Conservation (phyloP, 2,888 invertebrate genomes). For the Drosophila suboccidentalis region DNA sequence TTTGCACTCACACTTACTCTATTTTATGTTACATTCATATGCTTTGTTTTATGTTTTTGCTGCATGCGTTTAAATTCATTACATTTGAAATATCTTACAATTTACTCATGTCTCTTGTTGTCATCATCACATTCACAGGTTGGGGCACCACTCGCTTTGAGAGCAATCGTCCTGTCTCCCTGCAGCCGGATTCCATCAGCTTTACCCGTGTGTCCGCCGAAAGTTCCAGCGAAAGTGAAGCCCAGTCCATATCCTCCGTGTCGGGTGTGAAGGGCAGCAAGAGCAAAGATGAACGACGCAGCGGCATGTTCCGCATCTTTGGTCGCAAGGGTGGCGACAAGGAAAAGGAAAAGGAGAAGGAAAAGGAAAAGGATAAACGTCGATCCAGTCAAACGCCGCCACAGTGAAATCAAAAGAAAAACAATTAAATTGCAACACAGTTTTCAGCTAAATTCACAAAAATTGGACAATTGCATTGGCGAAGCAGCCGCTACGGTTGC, state of each 20-base stretch:
- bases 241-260: slow-evolving; percentile 85
- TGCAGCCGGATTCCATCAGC: slow-evolving; percentile 83
- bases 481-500: slow-evolving; percentile 17
- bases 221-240: slow-evolving; percentile 86
- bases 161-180: slow-evolving; percentile 84
- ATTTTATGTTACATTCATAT: slow-evolving; percentile 38
- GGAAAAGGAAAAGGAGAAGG: slow-evolving; percentile 77
- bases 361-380: slow-evolving; percentile 83
- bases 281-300: slow-evolving; percentile 84
- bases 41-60: slow-evolving; percentile 31
- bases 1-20: slow-evolving; percentile 31
- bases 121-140: slow-evolving; percentile 69
- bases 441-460: slow-evolving; percentile 35
- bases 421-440: slow-evolving; percentile 7
- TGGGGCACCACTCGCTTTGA: slow-evolving; percentile 85
- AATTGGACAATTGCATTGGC: slow-evolving; percentile 46
- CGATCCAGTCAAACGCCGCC: slow-evolving; percentile 84
- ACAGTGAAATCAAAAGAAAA: slow-evolving; percentile 55
- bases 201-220: slow-evolving; percentile 84
- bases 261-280: slow-evolving; percentile 84
- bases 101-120: slow-evolving; percentile 12
- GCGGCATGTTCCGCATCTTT: slow-evolving; percentile 85
- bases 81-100: slow-evolving; percentile 10
- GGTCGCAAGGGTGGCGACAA: slow-evolving; percentile 84
- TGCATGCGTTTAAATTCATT: slow-evolving; percentile 56